These are phyloP conservation scores for Gyps fulvus DNA, from an alignment of 2,113 vertebrate species.

Conservation along the genomic window DNA sequence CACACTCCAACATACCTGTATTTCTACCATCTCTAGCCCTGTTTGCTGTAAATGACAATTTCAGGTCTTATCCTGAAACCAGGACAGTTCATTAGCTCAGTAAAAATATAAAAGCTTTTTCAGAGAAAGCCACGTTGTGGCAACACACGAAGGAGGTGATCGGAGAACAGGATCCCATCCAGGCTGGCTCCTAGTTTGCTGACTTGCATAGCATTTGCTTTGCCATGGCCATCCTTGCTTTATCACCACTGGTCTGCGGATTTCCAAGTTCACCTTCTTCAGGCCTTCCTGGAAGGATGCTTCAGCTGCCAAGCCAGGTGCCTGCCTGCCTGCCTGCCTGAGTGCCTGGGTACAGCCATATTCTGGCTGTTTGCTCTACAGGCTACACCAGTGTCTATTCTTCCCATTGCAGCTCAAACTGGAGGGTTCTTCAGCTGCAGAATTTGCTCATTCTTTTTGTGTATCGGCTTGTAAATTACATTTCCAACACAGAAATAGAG, in stretches of 20 bases:
- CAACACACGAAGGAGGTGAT: neutral
- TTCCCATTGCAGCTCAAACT: neutral
- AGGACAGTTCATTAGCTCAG: neutral
- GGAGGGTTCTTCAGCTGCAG: neutral
- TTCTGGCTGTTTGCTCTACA: neutral
- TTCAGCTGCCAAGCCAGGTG: neutral
- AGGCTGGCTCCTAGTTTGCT: neutral
- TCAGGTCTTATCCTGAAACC: neutral
- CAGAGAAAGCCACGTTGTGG: neutral
- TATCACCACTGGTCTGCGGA: neutral
- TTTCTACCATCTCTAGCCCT: neutral
- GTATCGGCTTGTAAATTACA: neutral
- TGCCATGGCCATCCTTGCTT: neutral
- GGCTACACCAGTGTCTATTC: neutral
- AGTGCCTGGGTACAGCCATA: neutral
- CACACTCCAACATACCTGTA: neutral
- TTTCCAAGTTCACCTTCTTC: neutral
- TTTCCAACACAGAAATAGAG: neutral
- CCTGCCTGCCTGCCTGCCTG: neutral
- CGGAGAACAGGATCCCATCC: neutral
- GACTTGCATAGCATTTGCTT: neutral
- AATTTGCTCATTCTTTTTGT: neutral
- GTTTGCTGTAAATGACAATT: neutral
- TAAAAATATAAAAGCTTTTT: neutral
- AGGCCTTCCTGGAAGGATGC: neutral